Evolutionary conservation across 2,797 vertebrate species (phyloP).

Genomic region (Leontopithecus rosalia): DNA sequence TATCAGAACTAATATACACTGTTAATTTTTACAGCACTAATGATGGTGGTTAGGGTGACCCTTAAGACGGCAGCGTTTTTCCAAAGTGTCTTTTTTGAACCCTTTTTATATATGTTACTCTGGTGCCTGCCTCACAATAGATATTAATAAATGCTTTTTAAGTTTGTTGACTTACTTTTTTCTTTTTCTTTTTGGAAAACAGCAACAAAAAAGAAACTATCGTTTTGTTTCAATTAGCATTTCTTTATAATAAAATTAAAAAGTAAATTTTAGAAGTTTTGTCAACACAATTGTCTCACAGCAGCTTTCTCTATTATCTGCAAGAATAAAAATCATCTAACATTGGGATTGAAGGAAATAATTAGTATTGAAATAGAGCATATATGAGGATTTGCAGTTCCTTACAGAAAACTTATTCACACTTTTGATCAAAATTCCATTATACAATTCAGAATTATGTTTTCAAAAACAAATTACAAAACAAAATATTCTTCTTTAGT

Average conservation of each 20-base stretch:
- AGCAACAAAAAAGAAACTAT: not conserved
- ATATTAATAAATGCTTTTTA: conserved; percentile 19
- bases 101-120: not conserved
- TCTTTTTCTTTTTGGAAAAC: not conserved
- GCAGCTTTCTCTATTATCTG: conserved; percentile 57
- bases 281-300: conserved; percentile 36
- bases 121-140: not conserved
- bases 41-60: not conserved
- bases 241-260: conserved; percentile 54
- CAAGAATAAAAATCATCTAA: conserved; percentile 52
- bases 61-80: not conserved
- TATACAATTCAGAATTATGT: conserved; percentile 72
- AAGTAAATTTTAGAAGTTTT: conserved; percentile 50
- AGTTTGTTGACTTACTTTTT: not conserved
- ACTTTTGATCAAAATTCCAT: conserved; percentile 72
- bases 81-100: not conserved
- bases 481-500: conserved; percentile 68
- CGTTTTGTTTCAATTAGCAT: conserved; percentile 25
- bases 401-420: conserved; percentile 70
- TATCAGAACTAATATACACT: not conserved
- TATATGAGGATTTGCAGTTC: conserved; percentile 62
- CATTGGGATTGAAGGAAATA: conserved; percentile 55
- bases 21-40: not conserved
- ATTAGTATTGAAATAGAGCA: conserved; percentile 66
- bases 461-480: conserved; percentile 81